Evolutionary conservation across 2,888 invertebrate species (phyloP).

Genomic region (Meteorus colon): DNA sequence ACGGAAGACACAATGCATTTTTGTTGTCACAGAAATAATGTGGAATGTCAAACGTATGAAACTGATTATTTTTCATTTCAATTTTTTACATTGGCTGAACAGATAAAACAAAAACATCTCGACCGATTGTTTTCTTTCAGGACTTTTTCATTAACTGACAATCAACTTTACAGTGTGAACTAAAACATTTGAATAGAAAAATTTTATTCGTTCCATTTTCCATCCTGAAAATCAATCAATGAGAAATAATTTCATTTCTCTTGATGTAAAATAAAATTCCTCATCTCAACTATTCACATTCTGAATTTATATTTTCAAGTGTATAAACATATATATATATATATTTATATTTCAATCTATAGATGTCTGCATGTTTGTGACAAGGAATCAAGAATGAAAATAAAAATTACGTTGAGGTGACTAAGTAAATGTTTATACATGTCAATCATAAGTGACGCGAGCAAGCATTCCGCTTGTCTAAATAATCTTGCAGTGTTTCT

Average conservation of each 20-base stretch:
- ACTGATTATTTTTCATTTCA: too few relatives aligned
- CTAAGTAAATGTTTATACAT: constrained; percentile 66
- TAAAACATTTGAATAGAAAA: too few relatives aligned
- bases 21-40: too few relatives aligned
- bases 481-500: constrained; percentile 51
- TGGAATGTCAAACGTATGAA: too few relatives aligned
- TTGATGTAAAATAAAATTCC: constrained; percentile 6
- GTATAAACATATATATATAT: not conserved
- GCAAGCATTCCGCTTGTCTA: constrained; percentile 61
- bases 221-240: too few relatives aligned
- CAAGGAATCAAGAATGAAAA: constrained; percentile 20
- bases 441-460: constrained; percentile 61
- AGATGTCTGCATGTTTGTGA: constrained; percentile 22
- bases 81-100: too few relatives aligned
- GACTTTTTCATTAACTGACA: too few relatives aligned
- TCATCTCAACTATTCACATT: constrained; percentile 27
- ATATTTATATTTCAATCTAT: not conserved
- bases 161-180: too few relatives aligned
- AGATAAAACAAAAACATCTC: too few relatives aligned
- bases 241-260: not conserved
- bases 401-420: constrained; percentile 52
- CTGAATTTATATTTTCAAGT: not conserved
- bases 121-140: too few relatives aligned
- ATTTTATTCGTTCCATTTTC: too few relatives aligned
- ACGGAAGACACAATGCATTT: too few relatives aligned